Evolutionary conservation across 2,113 vertebrate genomes (phyloP), one percentile per base, ranked within the genome.

Genomic region (Indicator maculatus): DNA sequence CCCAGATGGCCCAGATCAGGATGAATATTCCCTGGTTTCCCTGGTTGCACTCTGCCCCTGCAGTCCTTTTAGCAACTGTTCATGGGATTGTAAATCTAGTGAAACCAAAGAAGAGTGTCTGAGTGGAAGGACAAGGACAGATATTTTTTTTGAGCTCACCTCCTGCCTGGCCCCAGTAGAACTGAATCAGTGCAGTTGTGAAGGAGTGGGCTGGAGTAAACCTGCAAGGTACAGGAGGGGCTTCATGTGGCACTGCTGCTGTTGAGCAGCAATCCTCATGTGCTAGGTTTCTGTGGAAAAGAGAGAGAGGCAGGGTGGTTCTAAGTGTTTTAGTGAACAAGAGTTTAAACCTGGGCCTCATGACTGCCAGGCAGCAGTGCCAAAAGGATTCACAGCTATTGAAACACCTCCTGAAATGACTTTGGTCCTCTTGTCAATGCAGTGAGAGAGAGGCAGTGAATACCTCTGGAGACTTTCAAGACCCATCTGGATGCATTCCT

Each of bases 151-250:
- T 19, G 71, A 45, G 1, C 6, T 39, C 16, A n/a, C 12, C 16
- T 66, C 23, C 59, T 44, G 63, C 11, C 8, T 0, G 8, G 21
- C 3, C 6, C 11, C 36, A 24, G 23, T 50, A 52, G 70, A 28
- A 15, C 21, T 19, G 28, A 15, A n/a, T 16, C 53, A 4, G 17
- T 2, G 60, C 5, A 20, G 3, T 27, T 0, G 1, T 0, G 0
- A 6, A 33, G 65, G n/a, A 59, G 60, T 0, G 11, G 36, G 23
- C 56, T 38, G 69, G 27, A 56, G 9, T 19, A 64, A 83, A 44
- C 16, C 56, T 4, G 28, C 6, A 1, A n/a, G 63, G 36, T 0
- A 0, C 44, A 5, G 53, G 26, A 19, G 4, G 27, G 17, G 30
- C 45, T 73, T 17, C 10, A 1, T 2, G 8, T 15, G 65, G 27